Conservation (phyloP, 2,888 invertebrate genomes). For the Oligia fasciuncula region DNA sequence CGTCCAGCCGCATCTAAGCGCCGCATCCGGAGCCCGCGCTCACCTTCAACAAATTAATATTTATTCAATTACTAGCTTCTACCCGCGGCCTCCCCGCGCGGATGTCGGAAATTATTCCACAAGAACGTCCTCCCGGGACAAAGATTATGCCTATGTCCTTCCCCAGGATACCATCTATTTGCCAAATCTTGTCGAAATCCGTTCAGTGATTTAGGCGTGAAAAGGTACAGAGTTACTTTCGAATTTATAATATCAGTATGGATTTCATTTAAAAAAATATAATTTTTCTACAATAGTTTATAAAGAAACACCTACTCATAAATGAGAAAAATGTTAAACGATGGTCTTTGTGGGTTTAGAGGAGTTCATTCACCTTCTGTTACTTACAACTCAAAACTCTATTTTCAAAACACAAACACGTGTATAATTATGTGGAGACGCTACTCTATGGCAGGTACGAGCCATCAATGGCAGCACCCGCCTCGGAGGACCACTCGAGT, state of each 20-base stretch:
- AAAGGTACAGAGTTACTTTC: not conserved
- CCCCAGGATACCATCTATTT: not conserved
- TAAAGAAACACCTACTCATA: not conserved
- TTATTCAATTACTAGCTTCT: conserved; percentile 10
- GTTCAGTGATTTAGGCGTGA: not conserved
- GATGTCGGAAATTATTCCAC: not conserved
- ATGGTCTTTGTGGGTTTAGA: not conserved
- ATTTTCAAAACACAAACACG: conserved; percentile 9
- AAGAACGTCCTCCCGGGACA: not conserved
- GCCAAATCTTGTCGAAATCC: not conserved
- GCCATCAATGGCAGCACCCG: conserved; percentile 5
- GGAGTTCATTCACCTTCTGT: not conserved
- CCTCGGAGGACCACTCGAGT: not conserved
- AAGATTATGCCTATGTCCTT: not conserved
- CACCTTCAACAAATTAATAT: conserved; percentile 11
- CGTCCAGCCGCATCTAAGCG: conserved; percentile 8
- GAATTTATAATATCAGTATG: not conserved
- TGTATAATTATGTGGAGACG: not conserved
- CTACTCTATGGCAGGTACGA: conserved; percentile 1
- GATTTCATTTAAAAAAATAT: not conserved
- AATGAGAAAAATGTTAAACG: not conserved
- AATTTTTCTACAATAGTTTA: not conserved
- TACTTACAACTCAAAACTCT: not conserved
- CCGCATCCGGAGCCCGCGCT: not conserved
- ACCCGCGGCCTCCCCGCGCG: not conserved